These are phyloP conservation scores for Cordilura impudica DNA, from an alignment of 2,888 invertebrate genomes.

Conservation along the genomic window DNA sequence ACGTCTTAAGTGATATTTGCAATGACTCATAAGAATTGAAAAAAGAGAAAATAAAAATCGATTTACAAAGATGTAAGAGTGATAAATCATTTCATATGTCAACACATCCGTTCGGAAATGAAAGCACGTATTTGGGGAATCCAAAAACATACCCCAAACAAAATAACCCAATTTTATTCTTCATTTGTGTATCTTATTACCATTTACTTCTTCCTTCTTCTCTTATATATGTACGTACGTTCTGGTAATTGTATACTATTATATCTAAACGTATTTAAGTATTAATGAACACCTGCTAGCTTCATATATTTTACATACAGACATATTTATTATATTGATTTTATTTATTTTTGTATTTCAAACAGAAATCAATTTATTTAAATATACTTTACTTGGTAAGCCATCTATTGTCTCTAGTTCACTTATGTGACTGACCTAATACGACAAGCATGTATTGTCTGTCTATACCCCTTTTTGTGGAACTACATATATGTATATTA, in stretches of 20 bases:
- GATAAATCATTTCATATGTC: conserved; percentile 50
- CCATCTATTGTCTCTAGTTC: not conserved
- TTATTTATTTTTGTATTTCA: not conserved
- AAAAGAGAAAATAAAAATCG: conserved; percentile 29
- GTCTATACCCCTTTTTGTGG: not conserved
- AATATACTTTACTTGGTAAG: not conserved
- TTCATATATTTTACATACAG: conserved; percentile 2
- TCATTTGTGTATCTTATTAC: not conserved
- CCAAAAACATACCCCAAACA: not conserved
- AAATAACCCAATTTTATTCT: conserved; percentile 40
- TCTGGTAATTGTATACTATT: conserved; percentile 11
- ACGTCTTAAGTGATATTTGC: not conserved
- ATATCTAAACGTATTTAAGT: conserved; percentile 48
- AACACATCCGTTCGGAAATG: conserved; percentile 56
- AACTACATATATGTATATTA: too few relatives aligned
- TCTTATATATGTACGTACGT: not conserved
- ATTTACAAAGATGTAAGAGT: conserved; percentile 26
- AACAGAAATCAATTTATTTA: conserved; percentile 28
- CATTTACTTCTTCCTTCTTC: conserved; percentile 1
- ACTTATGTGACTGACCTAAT: conserved; percentile 23
- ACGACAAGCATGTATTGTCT: not conserved
- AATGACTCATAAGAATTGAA: conserved; percentile 37
- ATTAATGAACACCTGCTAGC: conserved; percentile 54
- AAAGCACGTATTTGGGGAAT: conserved; percentile 39
- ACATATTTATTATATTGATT: conserved; percentile 34